These are phyloP conservation scores for Sorex maritimensis DNA, from an alignment of 2,797 vertebrate species.

Conservation along the genomic window DNA sequence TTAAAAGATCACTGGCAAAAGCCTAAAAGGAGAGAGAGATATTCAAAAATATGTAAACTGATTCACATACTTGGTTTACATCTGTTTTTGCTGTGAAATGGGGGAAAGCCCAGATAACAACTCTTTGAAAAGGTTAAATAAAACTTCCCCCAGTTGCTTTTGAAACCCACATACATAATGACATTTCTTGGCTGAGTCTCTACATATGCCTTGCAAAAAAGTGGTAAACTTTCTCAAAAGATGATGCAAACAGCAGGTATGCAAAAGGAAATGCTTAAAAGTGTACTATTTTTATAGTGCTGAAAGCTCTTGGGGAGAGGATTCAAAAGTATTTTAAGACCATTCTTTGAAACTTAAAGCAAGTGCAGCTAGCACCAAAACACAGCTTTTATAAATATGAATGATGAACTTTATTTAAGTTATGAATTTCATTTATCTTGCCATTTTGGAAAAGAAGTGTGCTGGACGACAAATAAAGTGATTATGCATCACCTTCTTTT, in stretches of 20 bases:
- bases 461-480: conserved; percentile 55
- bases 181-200: conserved; percentile 83
- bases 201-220: conserved; percentile 62
- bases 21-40: conserved; percentile 59
- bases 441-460: conserved; percentile 59
- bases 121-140: conserved; percentile 78
- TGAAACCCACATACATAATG: conserved; percentile 81
- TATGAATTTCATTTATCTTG: conserved; percentile 62
- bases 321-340: conserved; percentile 80
- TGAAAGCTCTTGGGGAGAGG: conserved; percentile 79
- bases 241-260: conserved; percentile 87
- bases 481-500: conserved; percentile 51
- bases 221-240: conserved; percentile 83
- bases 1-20: conserved; percentile 65
- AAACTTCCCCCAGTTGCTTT: conserved; percentile 79
- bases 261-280: conserved; percentile 85
- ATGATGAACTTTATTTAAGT: conserved; percentile 65
- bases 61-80: conserved; percentile 72
- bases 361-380: conserved; percentile 70
- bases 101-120: conserved; percentile 86
- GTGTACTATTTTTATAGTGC: conserved; percentile 80
- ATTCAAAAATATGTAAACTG: conserved; percentile 63
- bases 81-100: conserved; percentile 81
- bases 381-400: conserved; percentile 74
- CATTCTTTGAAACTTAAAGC: conserved; percentile 72